Evolutionary conservation across 2,888 invertebrate genomes (phyloP), one percentile per base, ranked within the genome.

Genomic region (Hypomecis atomaria): DNA sequence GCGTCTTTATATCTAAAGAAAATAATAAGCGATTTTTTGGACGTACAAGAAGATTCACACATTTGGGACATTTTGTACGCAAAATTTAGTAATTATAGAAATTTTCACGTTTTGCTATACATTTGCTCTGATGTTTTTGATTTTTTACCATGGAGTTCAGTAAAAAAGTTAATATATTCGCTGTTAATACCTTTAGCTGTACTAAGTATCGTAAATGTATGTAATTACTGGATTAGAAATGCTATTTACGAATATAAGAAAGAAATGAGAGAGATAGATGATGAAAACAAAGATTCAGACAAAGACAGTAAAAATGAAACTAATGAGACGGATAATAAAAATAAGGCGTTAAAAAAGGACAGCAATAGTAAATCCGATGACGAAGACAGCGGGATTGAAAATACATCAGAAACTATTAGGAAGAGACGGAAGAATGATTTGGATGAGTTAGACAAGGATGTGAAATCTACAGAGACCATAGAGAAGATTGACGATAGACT

Each of bases 41-140:
- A 83, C 2, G 79, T 87, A 0, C 79, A 93, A 50, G 94, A 94
- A 7, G 94, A 96, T 85, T 93, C 93, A 0, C 97, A 97, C 77
- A 94, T 97, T 5, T 95, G 95, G 83, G 95, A 96, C 65, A 94
- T 97, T 13, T 84, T 97, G 3, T 89, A 89, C 57, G 94, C 96
- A 0, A 97, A 97, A 81, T 93, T 97, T 58, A 93, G 94, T 0
- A 84, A 92, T 71, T 96, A 93, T 77, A 94, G 94, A 73, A 95
- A 94, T 70, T 97, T 97, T 77, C 96, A 97, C 77, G 96, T 96
- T 0, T 83, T 96, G 78, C 83, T 97, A 2, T 97, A 97, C 76
- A 96, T 96, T 0, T 97, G 97, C 81, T 95, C 96, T 0, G 92
- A 94, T 0, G 96, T 96, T 63, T 97, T 97, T 79, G 96, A 96